These are phyloP conservation scores for Macropodus opercularis DNA, from an alignment of 2,797 vertebrate genomes.

Conservation along the genomic window DNA sequence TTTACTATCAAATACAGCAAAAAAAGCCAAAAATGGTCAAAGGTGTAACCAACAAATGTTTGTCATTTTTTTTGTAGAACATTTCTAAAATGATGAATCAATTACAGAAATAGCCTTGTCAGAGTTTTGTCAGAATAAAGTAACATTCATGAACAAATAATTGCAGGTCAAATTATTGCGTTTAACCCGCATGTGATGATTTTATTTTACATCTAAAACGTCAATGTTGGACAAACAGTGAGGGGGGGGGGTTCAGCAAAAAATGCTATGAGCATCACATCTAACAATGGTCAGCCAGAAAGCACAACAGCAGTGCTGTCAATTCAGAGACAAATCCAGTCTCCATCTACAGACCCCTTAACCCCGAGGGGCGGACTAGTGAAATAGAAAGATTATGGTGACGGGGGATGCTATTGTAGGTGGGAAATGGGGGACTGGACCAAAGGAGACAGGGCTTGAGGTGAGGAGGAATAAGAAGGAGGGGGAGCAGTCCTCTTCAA, in stretches of 20 bases:
- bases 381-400: conserved; percentile 85
- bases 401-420: conserved; percentile 75
- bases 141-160: not conserved
- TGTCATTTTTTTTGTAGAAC: not conserved
- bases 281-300: conserved; percentile 65
- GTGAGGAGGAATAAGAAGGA: conserved; percentile 59
- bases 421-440: conserved; percentile 73
- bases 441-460: conserved; percentile 59
- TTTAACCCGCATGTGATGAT: too few relatives aligned
- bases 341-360: conserved; percentile 76
- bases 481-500: conserved; percentile 44
- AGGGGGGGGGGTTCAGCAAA: conserved; percentile 14
- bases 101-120: not conserved
- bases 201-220: not conserved
- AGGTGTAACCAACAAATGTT: not conserved
- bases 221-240: conserved; percentile 12
- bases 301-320: conserved; percentile 70
- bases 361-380: conserved; percentile 81
- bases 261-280: conserved; percentile 27
- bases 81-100: not conserved
- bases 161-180: too few relatives aligned
- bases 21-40: not conserved
- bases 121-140: not conserved
- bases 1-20: not conserved
- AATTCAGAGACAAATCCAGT: conserved; percentile 76